Percentiles rank a stretch among this genome's conserved stretches.
These are phyloP conservation scores for Orthosia incerta DNA, from an alignment of 2,888 invertebrate genomes.

Conservation along the genomic window DNA sequence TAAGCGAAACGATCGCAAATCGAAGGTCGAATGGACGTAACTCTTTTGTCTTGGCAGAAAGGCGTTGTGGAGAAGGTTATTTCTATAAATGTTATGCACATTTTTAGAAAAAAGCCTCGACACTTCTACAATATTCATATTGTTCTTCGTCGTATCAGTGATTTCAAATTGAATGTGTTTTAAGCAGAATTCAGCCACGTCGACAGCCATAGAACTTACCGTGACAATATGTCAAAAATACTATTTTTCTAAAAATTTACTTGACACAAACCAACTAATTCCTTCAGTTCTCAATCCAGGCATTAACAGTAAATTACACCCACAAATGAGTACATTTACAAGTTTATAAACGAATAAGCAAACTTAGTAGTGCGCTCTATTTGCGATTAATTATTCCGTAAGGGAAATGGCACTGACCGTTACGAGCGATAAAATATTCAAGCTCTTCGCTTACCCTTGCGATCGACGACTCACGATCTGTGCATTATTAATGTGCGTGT, in stretches of 20 bases:
- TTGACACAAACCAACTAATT: not conserved
- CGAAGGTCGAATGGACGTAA: too few relatives aligned
- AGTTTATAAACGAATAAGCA: slow-evolving; percentile 19
- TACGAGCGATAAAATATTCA: slow-evolving; percentile 61
- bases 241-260: not conserved
- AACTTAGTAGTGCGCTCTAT: slow-evolving; percentile 28
- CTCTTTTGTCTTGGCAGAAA: too few relatives aligned
- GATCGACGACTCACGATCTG: slow-evolving; percentile 32
- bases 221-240: not conserved
- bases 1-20: too few relatives aligned
- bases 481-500: slow-evolving; percentile 49
- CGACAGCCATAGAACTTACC: too few relatives aligned
- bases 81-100: too few relatives aligned
- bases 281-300: not conserved
- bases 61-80: too few relatives aligned
- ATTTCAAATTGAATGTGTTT: too few relatives aligned
- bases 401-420: slow-evolving; percentile 46
- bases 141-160: too few relatives aligned
- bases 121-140: too few relatives aligned
- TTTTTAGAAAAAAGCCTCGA: too few relatives aligned
- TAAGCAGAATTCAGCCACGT: too few relatives aligned
- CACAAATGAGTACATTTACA: not conserved
- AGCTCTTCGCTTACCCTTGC: slow-evolving; percentile 49
- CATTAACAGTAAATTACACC: not conserved
- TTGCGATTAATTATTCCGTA: slow-evolving; percentile 39